phyloP scores from a whole-genome alignment of 2,888 invertebrate genomes.

The Ectemnius lituratus region DNA sequence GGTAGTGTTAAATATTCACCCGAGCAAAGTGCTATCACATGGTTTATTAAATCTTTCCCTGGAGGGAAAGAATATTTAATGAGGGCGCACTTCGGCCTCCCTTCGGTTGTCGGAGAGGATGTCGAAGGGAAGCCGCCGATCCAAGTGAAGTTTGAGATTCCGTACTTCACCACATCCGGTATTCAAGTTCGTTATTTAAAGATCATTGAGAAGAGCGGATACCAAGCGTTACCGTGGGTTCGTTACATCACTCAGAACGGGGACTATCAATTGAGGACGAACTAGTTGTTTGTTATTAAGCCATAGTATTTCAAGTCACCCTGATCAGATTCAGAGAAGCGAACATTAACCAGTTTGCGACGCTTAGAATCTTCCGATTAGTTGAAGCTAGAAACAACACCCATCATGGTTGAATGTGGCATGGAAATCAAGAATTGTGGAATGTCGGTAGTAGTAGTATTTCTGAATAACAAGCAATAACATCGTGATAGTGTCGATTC shows the following conservation, averaged over 20 bases:
- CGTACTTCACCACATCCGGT: slow-evolving; percentile 98
- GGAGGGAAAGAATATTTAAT: slow-evolving; percentile 99
- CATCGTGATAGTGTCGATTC: slow-evolving; percentile 2
- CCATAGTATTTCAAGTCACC: not conserved
- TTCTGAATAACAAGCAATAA: slow-evolving; percentile 14
- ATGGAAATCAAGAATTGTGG: slow-evolving; percentile 8
- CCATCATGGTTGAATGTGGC: slow-evolving; percentile 14
- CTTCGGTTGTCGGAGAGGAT: slow-evolving; percentile 96
- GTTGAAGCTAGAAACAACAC: slow-evolving; percentile 8
- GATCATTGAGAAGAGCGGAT: slow-evolving; percentile 99
- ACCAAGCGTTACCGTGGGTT: slow-evolving; percentile 99
- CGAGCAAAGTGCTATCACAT: slow-evolving; percentile 97
- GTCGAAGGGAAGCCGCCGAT: slow-evolving; percentile 98
- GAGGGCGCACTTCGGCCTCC: slow-evolving; percentile 98
- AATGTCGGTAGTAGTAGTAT: slow-evolving; percentile 20
- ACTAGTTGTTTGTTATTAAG: slow-evolving; percentile 77
- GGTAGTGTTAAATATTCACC: slow-evolving; percentile 98
- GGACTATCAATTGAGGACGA: slow-evolving; percentile 97
- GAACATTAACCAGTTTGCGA: slow-evolving; percentile 44
- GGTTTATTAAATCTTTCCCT: slow-evolving; percentile 98
- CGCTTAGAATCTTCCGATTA: slow-evolving; percentile 30
- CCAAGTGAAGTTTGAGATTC: slow-evolving; percentile 99
- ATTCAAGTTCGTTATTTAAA: slow-evolving; percentile 98
- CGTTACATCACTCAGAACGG: slow-evolving; percentile 99
- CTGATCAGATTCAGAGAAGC: slow-evolving; percentile 7